A percentile compares a stretch with the other conserved stretches of the same genome.
phyloP scores from a whole-genome alignment of 2,888 invertebrate species.

The Macaria liturata region DNA sequence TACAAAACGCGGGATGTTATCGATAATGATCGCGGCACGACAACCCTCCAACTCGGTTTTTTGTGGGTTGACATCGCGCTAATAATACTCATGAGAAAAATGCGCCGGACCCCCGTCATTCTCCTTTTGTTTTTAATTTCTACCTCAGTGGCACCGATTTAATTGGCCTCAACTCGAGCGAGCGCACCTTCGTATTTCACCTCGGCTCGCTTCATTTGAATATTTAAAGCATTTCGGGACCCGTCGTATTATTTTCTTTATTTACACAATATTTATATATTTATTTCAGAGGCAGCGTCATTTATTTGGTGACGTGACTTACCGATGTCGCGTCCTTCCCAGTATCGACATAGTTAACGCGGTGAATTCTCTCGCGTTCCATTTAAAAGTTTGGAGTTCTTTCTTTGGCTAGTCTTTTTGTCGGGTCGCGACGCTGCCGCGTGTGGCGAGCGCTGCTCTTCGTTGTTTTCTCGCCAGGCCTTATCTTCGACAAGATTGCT shows the following conservation, averaged over 20 bases:
- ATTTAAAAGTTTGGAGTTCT: constrained; percentile 75
- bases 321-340: constrained; percentile 82
- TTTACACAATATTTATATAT: constrained; percentile 82
- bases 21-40: constrained; percentile 77
- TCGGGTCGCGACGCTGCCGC: constrained; percentile 62
- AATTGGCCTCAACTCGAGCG: constrained; percentile 81
- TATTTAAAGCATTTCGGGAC: constrained; percentile 82
- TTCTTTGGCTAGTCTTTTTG: constrained; percentile 71
- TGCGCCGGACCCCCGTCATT: constrained; percentile 78
- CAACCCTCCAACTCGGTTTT: constrained; percentile 78
- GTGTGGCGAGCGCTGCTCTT: constrained; percentile 77
- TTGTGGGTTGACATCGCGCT: constrained; percentile 82
- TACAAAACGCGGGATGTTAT: constrained; percentile 80
- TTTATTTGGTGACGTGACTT: constrained; percentile 82
- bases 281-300: constrained; percentile 76
- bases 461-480: constrained; percentile 80
- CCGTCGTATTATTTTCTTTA: constrained; percentile 78
- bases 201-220: constrained; percentile 82
- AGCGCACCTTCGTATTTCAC: constrained; percentile 83
- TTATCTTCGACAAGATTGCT: constrained; percentile 82
- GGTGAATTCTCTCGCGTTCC: constrained; percentile 79
- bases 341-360: constrained; percentile 82
- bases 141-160: constrained; percentile 84
- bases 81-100: constrained; percentile 84
- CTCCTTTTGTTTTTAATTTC: constrained; percentile 83